Conservation (phyloP, 1,140 invertebrate species). For the Hesperophylax magnus region DNA sequence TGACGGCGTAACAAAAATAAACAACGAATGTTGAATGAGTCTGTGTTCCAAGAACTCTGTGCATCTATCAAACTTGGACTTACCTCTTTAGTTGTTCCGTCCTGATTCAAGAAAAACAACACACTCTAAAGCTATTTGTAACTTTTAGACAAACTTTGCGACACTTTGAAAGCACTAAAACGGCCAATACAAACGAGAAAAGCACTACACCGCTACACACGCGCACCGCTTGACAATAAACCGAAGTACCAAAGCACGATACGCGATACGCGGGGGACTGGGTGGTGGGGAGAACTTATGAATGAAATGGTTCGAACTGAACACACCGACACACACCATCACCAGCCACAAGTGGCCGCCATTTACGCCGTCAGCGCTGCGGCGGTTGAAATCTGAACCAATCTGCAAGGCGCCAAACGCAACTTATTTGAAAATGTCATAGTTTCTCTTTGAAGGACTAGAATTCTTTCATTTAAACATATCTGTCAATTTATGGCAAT, state of each 20-base stretch:
- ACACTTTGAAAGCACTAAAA: constrained; percentile 47
- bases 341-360: constrained; percentile 18
- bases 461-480: too few relatives aligned
- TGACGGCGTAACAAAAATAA: constrained; percentile 56
- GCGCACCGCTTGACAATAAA: constrained; percentile 49
- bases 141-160: constrained; percentile 43
- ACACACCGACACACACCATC: constrained; percentile 39
- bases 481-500: too few relatives aligned
- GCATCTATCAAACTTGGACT: constrained; percentile 32
- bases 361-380: constrained; percentile 19
- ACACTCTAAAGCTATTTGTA: constrained; percentile 29
- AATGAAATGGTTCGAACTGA: constrained; percentile 47
- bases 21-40: constrained; percentile 48
- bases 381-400: neutral
- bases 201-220: constrained; percentile 32
- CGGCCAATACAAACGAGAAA: constrained; percentile 22
- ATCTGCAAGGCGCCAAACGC: neutral
- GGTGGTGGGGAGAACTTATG: constrained; percentile 45
- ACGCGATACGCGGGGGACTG: neutral
- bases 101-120: constrained; percentile 38
- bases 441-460: too few relatives aligned
- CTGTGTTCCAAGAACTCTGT: constrained; percentile 16
- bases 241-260: constrained; percentile 28
- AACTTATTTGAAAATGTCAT: neutral
- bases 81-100: constrained; percentile 45